Conservation (phyloP, 1,140 invertebrate species). For the Scaptomyza pallida region DNA sequence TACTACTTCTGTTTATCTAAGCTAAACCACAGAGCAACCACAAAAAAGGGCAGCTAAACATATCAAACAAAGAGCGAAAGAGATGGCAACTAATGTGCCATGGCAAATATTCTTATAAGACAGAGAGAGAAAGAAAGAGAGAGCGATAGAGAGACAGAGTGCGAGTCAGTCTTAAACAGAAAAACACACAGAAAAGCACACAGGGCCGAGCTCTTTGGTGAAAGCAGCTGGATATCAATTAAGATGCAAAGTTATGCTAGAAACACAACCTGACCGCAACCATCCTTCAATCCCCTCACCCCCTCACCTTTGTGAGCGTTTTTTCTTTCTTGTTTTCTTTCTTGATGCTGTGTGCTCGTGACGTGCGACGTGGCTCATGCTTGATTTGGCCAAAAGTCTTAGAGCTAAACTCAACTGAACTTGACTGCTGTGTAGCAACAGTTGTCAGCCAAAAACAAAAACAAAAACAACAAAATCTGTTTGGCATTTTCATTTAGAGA, state of each 20-base stretch:
- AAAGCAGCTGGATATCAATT: conserved; percentile 44
- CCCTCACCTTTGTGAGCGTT: too few species aligned
- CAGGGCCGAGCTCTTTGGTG: background rate
- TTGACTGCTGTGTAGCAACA: conserved; percentile 23
- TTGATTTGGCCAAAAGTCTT: background rate
- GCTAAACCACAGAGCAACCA: background rate
- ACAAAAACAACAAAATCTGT: too few species aligned
- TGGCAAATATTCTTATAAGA: too few species aligned
- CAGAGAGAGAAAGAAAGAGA: background rate
- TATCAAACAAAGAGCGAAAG: background rate
- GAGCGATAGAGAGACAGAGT: background rate
- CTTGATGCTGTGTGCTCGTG: conserved; percentile 8
- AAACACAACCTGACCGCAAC: background rate
- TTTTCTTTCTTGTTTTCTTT: background rate
- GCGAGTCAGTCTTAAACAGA: background rate
- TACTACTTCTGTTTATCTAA: background rate
- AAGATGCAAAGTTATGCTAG: conserved; percentile 42
- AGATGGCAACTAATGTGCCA: too few species aligned
- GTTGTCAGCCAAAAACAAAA: conserved; percentile 30
- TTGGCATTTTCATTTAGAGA: conserved; percentile 32
- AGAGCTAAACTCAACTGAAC: conserved; percentile 3
- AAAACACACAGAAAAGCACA: background rate
- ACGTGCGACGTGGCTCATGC: conserved; percentile 20
- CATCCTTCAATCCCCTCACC: too few species aligned
- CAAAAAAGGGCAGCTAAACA: too few species aligned